phyloP scores from a whole-genome alignment of 2,888 invertebrate genomes.

The Melinaea marsaeus region DNA sequence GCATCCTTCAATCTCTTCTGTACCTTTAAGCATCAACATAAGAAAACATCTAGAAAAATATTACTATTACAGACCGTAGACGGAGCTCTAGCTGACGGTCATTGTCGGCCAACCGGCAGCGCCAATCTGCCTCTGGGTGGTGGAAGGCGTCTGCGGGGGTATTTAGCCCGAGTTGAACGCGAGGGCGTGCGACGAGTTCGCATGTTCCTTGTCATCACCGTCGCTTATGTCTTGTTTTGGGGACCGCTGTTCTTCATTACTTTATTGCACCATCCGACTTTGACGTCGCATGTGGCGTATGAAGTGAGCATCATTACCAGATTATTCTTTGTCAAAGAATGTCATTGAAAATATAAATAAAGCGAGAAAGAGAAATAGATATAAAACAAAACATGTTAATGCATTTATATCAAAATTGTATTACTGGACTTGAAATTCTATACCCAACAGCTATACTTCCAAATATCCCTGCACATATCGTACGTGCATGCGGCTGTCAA shows the following conservation, averaged over 20 bases:
- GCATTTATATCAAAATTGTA: neutral
- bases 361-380: neutral
- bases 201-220: constrained; percentile 91
- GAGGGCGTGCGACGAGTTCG: constrained; percentile 90
- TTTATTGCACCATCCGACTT: constrained; percentile 84
- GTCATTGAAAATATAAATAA: no score
- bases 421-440: no score
- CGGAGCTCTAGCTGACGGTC: constrained; percentile 59
- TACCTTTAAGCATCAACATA: no score
- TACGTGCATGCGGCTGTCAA: constrained; percentile 92
- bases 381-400: constrained; percentile 4
- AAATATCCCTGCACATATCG: constrained; percentile 91
- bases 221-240: constrained; percentile 93
- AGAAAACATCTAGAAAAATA: constrained; percentile 5
- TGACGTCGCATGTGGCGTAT: constrained; percentile 85
- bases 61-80: constrained; percentile 60
- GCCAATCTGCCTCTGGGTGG: constrained; percentile 79
- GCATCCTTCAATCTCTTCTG: no score
- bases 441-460: constrained; percentile 66
- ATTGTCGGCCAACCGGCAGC: constrained; percentile 53
- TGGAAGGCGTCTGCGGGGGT: constrained; percentile 85
- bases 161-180: constrained; percentile 85
- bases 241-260: constrained; percentile 93
- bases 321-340: neutral
- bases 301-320: constrained; percentile 74